These are phyloP conservation scores for Procapra przewalskii DNA, from an alignment of 2,113 vertebrate species.

Conservation along the genomic window DNA sequence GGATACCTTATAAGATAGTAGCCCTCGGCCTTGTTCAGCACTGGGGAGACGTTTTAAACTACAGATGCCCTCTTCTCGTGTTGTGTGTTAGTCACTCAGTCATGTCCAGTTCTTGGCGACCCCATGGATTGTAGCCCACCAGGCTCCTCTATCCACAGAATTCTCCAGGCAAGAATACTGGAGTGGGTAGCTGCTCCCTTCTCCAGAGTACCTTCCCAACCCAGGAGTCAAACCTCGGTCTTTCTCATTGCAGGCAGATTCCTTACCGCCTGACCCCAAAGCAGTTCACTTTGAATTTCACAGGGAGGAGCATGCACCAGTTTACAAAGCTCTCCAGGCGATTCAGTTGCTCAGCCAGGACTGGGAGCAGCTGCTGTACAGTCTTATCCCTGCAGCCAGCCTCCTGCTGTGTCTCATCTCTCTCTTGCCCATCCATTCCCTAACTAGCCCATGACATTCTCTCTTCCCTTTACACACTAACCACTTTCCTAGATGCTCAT, in stretches of 20 bases:
- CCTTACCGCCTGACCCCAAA: not conserved
- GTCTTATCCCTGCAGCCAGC: not conserved
- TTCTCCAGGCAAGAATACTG: not conserved
- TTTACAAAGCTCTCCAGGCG: not conserved
- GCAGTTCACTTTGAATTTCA: not conserved
- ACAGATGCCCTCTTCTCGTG: not conserved
- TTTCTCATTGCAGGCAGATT: not conserved
- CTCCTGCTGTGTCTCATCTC: not conserved
- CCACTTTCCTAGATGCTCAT: not conserved
- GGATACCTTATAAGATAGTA: not conserved
- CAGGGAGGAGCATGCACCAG: not conserved
- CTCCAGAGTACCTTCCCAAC: not conserved
- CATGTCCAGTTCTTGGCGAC: fast-evolving
- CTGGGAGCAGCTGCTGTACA: not conserved
- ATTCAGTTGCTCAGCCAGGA: not conserved
- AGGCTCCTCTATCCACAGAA: not conserved
- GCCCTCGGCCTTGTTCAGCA: not conserved
- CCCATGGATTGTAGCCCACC: not conserved
- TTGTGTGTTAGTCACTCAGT: not conserved
- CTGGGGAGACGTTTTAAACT: not conserved
- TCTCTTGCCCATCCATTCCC: not conserved
- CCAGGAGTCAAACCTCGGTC: not conserved
- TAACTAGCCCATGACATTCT: not conserved
- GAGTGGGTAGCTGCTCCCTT: not conserved
- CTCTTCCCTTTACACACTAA: not conserved